Percentiles rank a stretch among this genome's conserved stretches.
Conservation (phyloP, 2,113 vertebrate species). For the Indicator maculatus region DNA sequence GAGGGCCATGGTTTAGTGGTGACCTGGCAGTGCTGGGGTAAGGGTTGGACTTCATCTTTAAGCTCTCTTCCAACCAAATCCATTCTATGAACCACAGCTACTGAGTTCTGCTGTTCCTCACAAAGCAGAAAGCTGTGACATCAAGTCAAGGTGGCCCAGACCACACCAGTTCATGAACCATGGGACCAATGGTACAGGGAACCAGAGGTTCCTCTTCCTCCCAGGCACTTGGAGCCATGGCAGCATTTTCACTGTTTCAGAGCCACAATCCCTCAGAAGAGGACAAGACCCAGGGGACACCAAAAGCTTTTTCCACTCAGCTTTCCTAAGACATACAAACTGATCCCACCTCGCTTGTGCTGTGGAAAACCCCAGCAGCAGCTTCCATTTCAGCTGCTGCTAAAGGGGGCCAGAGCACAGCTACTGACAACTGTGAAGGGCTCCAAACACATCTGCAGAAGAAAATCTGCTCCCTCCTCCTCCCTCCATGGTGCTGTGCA, state of each 20-base stretch:
- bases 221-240: rapidly evolving
- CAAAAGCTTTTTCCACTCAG: rapidly evolving
- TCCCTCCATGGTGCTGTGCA: rapidly evolving
- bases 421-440: rapidly evolving
- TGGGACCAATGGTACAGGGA: rapidly evolving
- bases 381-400: neutral
- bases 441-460: rapidly evolving
- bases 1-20: no score
- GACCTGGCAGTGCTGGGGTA: no score
- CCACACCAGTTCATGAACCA: neutral
- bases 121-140: neutral
- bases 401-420: rapidly evolving
- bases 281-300: rapidly evolving
- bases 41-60: no score
- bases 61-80: no score
- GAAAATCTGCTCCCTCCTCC: neutral
- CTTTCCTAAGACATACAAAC: neutral
- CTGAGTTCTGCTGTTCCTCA: neutral
- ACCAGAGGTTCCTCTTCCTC: neutral
- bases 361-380: neutral
- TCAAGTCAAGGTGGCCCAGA: neutral
- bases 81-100: neutral
- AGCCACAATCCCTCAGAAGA: rapidly evolving
- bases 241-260: rapidly evolving
- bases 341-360: rapidly evolving